Conservation (phyloP, 2,113 vertebrate genomes). For the Atrichornis clamosus region DNA sequence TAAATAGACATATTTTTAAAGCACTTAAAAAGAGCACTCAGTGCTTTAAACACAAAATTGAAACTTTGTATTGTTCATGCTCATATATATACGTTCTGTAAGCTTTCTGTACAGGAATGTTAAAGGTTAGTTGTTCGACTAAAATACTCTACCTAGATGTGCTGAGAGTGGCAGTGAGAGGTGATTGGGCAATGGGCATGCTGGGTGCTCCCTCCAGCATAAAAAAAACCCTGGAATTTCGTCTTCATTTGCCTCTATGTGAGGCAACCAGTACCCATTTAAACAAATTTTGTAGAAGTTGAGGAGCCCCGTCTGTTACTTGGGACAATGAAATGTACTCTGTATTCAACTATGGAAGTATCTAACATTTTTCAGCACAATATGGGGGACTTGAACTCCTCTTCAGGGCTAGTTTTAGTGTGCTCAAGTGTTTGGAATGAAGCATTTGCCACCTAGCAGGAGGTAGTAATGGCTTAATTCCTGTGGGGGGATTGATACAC, state of each 20-base stretch:
- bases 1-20: neutral
- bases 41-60: neutral
- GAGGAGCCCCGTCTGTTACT: neutral
- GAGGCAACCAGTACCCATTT: neutral
- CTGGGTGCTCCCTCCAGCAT: fast-evolving
- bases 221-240: neutral
- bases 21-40: neutral
- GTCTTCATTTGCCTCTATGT: neutral
- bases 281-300: neutral
- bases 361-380: neutral
- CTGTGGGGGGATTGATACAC: neutral
- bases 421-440: neutral
- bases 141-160: neutral
- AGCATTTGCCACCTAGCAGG: neutral
- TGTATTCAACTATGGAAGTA: neutral
- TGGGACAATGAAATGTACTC: fast-evolving
- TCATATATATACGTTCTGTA: neutral
- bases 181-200: neutral
- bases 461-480: neutral
- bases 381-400: neutral
- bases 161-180: neutral
- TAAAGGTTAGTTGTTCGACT: neutral
- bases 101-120: neutral
- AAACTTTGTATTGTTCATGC: neutral
- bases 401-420: neutral